Evolutionary conservation across 2,797 vertebrate species (phyloP).

Genomic region (Smutsia temminckii): DNA sequence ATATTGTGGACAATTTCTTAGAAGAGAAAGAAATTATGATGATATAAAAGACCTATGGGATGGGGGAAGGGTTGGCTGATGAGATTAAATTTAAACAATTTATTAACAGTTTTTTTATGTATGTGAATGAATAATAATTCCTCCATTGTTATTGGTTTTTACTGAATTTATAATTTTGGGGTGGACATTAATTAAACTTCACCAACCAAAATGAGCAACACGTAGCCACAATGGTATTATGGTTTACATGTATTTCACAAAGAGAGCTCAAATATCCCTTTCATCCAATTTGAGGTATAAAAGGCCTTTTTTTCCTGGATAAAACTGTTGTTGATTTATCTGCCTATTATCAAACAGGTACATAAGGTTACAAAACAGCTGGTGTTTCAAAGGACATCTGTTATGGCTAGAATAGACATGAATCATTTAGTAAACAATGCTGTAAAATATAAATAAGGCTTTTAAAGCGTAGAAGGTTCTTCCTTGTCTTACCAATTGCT

Average conservation of each 20-base stretch:
- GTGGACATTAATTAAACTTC: neutral
- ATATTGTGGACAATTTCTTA: neutral
- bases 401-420: constrained; percentile 60
- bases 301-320: constrained; percentile 42
- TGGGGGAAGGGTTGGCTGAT: rapidly evolving
- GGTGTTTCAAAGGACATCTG: constrained; percentile 72
- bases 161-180: neutral
- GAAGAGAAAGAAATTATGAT: neutral
- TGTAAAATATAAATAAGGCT: constrained; percentile 69
- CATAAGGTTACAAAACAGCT: constrained; percentile 77
- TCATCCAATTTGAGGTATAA: constrained; percentile 32
- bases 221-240: neutral
- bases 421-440: constrained; percentile 69
- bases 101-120: neutral
- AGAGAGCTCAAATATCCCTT: neutral
- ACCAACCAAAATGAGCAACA: neutral
- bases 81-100: neutral
- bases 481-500: constrained; percentile 61
- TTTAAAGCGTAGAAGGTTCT: constrained; percentile 60
- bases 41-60: neutral
- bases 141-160: neutral
- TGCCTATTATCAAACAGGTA: constrained; percentile 71
- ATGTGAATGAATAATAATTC: neutral
- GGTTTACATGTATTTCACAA: neutral
- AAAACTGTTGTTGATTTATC: constrained; percentile 66